Evolutionary conservation across 2,113 vertebrate species (phyloP).

Genomic region (Condylura cristata): DNA sequence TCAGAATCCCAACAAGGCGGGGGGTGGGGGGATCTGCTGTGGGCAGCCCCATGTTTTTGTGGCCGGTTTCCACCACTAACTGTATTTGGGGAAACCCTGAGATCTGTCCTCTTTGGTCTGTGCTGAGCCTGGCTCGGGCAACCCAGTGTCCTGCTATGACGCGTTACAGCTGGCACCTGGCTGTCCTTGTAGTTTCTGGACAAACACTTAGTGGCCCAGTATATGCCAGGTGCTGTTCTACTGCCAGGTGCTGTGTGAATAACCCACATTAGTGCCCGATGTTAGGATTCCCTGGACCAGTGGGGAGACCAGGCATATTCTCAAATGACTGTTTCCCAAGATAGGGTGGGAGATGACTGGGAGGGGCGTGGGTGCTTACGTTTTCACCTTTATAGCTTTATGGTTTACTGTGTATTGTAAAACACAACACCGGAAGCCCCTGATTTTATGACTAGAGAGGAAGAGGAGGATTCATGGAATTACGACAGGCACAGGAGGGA

Average conservation of each 20-base stretch:
- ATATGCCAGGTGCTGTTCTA: not conserved
- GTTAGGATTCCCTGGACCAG: not conserved
- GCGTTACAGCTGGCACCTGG: not conserved
- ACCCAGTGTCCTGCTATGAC: not conserved
- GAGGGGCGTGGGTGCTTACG: not conserved
- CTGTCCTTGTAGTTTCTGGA: not conserved
- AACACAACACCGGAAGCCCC: not conserved
- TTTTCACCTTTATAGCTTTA: not conserved
- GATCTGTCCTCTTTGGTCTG: not conserved
- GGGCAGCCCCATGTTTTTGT: not conserved
- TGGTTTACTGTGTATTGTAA: not conserved
- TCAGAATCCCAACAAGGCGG: not conserved
- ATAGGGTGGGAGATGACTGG: not conserved
- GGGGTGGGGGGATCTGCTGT: not conserved
- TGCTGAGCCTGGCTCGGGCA: not conserved
- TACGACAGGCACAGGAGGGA: no score
- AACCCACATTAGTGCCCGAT: rapidly evolving
- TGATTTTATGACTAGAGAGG: not conserved
- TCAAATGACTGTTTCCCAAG: not conserved
- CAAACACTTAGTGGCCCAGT: not conserved
- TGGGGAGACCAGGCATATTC: not conserved
- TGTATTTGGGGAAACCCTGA: not conserved
- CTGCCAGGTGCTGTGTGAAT: not conserved
- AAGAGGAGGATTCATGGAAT: rapidly evolving
- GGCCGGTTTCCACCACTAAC: not conserved